These are phyloP conservation scores for Pteropus alecto DNA, from an alignment of 2,113 vertebrate species.

Conservation along the genomic window DNA sequence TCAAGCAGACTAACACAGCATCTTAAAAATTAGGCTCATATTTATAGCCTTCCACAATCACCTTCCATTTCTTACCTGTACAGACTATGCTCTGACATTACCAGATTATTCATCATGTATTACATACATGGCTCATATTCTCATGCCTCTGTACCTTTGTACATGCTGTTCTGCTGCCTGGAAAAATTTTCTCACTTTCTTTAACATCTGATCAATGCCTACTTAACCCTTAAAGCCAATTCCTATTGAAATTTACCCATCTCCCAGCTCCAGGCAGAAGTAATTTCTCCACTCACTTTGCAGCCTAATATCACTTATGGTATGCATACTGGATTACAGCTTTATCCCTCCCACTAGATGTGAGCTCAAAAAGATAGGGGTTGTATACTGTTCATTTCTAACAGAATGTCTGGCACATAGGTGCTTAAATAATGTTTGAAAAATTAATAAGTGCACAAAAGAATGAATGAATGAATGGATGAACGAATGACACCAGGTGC, in stretches of 20 bases:
- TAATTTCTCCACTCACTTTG: not conserved
- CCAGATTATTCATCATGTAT: not conserved
- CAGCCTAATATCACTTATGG: accelerated
- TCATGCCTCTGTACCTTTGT: not conserved
- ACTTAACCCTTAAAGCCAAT: not conserved
- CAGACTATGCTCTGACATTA: not conserved
- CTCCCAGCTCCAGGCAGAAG: not conserved
- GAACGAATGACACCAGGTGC: not conserved
- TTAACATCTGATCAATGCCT: not conserved
- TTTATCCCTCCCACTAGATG: not conserved
- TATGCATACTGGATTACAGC: not conserved
- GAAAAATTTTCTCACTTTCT: not conserved
- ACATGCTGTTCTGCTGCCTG: not conserved
- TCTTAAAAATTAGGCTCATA: not conserved
- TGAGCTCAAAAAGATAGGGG: not conserved
- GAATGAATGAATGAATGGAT: not conserved
- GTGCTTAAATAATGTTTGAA: not conserved
- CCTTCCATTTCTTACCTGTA: not conserved
- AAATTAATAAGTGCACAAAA: not conserved
- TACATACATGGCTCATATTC: not conserved
- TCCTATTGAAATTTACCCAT: not conserved
- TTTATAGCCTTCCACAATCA: not conserved
- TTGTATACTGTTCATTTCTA: not conserved
- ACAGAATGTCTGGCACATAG: not conserved
- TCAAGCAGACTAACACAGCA: not conserved